Conservation (phyloP, 2,888 invertebrate genomes). For the Escarpia spicata region DNA sequence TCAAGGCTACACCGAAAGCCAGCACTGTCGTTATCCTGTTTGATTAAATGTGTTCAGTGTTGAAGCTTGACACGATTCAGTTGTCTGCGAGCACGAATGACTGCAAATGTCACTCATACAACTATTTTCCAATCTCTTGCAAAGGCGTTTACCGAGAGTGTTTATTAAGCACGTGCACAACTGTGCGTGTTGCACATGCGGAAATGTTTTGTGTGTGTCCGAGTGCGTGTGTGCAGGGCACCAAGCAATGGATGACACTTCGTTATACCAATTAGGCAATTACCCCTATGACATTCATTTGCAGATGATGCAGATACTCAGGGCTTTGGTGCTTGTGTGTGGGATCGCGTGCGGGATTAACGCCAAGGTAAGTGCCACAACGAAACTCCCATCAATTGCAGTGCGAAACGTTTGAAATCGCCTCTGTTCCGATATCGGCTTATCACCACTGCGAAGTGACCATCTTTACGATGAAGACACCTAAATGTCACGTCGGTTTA, state of each 20-base stretch:
- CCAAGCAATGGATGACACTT: neutral
- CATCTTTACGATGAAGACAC: neutral
- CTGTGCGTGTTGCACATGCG: neutral
- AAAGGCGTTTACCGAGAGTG: neutral
- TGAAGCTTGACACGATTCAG: neutral
- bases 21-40: too few species aligned
- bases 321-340: neutral
- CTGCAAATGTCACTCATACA: neutral
- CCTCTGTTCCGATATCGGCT: neutral
- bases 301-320: conserved; percentile 3
- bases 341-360: neutral
- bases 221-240: neutral
- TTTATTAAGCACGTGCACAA: neutral
- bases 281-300: neutral
- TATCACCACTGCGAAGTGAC: neutral
- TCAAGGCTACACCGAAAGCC: too few species aligned
- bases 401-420: neutral
- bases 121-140: neutral
- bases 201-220: neutral
- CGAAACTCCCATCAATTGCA: neutral
- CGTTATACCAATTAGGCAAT: neutral
- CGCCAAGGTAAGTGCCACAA: neutral
- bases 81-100: neutral
- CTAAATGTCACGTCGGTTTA: conserved; percentile 5
- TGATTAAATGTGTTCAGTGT: neutral